Conservation (phyloP, 2,797 vertebrate species). For the Cetoscarus ocellatus region DNA sequence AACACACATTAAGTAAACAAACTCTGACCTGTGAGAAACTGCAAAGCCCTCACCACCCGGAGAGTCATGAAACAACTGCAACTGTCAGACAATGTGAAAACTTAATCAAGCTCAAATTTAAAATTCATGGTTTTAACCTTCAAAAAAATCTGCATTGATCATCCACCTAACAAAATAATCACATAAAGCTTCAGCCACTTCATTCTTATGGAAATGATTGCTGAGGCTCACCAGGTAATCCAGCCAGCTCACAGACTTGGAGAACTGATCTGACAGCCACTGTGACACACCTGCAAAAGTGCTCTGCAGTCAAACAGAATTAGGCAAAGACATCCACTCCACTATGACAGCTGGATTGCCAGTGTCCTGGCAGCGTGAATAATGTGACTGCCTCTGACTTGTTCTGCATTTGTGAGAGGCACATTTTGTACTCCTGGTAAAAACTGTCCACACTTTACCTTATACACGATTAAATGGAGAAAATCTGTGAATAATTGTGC, state of each 20-base stretch:
- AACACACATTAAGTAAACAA: too few relatives aligned
- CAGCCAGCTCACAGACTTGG: constrained; percentile 36
- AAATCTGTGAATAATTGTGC: background rate
- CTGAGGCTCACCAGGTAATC: constrained; percentile 37
- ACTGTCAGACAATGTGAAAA: background rate
- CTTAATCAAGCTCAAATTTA: background rate
- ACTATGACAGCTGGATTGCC: constrained; percentile 38
- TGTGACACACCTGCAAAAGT: constrained; percentile 44
- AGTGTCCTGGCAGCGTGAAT: constrained; percentile 46
- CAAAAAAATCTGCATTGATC: background rate
- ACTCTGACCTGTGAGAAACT: too few relatives aligned
- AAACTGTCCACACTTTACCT: constrained; percentile 3
- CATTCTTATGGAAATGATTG: constrained; percentile 30
- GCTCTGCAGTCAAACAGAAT: constrained; percentile 55
- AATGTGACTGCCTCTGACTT: constrained; percentile 42
- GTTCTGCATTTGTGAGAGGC: constrained; percentile 26
- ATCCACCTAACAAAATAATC: constrained; percentile 16
- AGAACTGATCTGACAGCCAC: constrained; percentile 41
- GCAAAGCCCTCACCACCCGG: too few relatives aligned
- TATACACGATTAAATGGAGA: background rate
- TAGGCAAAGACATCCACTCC: constrained; percentile 37
- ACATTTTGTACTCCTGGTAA: constrained; percentile 19
- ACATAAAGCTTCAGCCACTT: constrained; percentile 12
- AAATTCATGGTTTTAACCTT: background rate
- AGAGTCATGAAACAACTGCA: too few relatives aligned